Conservation (phyloP, 2,113 vertebrate species). For the Epinephelus cyanopodus region DNA sequence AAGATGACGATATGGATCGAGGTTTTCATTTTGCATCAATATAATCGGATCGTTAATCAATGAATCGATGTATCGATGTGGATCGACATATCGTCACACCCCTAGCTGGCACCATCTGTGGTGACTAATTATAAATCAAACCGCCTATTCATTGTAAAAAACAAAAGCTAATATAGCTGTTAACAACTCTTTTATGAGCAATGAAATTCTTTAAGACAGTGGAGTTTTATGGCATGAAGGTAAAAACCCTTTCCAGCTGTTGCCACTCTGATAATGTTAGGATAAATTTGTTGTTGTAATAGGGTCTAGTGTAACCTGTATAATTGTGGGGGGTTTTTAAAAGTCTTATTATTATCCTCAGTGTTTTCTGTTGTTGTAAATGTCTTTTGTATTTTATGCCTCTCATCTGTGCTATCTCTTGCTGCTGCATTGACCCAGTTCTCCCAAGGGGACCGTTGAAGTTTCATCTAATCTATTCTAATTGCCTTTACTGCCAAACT, state of each 20-base stretch:
- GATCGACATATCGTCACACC: too few relatives aligned
- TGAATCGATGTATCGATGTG: too few relatives aligned
- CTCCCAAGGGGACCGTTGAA: not conserved
- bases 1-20: too few relatives aligned
- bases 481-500: not conserved
- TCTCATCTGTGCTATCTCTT: not conserved
- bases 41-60: too few relatives aligned
- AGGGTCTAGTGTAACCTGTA: not conserved
- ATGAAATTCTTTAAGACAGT: too few relatives aligned
- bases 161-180: not conserved
- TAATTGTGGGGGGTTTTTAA: too few relatives aligned
- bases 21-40: too few relatives aligned
- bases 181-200: not conserved
- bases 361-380: not conserved
- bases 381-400: not conserved
- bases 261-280: too few relatives aligned
- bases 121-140: not conserved
- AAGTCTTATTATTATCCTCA: not conserved
- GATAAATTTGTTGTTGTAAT: too few relatives aligned
- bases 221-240: not conserved
- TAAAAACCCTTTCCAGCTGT: not conserved
- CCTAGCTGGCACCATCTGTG: too few relatives aligned
- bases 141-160: too few relatives aligned
- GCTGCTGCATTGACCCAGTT: slow-evolving; percentile 16
- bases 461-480: not conserved